Conservation (phyloP, 2,888 invertebrate species). For the Drepanosiphum platanoidis region DNA sequence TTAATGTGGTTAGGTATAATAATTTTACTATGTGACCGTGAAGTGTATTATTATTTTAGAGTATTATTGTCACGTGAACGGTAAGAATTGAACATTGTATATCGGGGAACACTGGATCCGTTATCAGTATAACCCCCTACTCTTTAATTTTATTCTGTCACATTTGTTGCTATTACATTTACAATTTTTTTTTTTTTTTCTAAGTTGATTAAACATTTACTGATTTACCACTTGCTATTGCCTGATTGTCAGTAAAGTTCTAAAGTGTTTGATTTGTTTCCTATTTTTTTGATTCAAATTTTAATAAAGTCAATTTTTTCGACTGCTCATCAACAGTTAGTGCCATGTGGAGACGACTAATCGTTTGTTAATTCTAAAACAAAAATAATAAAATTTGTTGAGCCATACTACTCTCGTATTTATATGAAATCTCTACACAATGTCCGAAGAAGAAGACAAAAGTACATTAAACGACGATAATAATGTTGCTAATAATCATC, state of each 20-base stretch:
- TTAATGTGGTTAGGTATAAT: no score
- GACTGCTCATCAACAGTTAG: not conserved
- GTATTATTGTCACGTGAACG: no score
- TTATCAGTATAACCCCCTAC: conserved; percentile 48
- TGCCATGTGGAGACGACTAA: conserved; percentile 3
- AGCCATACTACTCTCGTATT: not conserved
- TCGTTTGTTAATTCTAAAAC: not conserved
- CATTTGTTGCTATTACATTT: conserved; percentile 43
- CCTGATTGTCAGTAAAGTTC: no score
- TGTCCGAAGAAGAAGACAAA: conserved; percentile 58
- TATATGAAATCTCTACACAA: conserved; percentile 29
- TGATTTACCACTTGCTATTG: not conserved
- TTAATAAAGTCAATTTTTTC: not conserved
- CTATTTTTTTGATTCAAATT: not conserved
- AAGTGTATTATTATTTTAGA: no score
- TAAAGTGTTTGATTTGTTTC: not conserved
- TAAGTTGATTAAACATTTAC: not conserved
- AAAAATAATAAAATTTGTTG: not conserved
- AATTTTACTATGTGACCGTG: no score
- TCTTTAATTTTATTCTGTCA: conserved; percentile 44
- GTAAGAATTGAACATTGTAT: conserved; percentile 5
- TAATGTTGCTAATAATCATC: not conserved
- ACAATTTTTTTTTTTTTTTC: no score
- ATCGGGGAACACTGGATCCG: conserved; percentile 25
- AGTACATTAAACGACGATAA: conserved; percentile 7